Base-by-base conservation (phyloP, 2,797 vertebrate genomes). In the Falco rusticolus region DNA sequence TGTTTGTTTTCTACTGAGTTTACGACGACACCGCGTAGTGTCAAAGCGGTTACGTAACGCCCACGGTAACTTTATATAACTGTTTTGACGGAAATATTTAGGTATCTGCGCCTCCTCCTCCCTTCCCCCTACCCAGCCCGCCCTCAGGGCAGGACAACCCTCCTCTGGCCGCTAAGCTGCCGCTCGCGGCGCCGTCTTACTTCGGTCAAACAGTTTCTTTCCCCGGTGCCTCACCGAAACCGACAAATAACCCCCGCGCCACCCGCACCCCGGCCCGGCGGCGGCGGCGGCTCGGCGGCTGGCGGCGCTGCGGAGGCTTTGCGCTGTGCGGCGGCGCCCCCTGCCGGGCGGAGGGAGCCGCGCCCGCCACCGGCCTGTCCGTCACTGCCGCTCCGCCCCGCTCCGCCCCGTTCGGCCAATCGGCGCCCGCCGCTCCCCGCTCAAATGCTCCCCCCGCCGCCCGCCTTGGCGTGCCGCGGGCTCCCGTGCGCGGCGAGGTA, bases 391-490 rank as follows among this genome's bases (percentile, higher is more conserved):
- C 77, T 16, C 13, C 51, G 5, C 50, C 39, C 53, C 34, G 16
- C 53, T 10, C 25, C 65, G 12, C 1, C 10, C 24, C 15, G 1
- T 15, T 47, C 18, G 3, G 14, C 93, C 90, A 94, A 94, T 92
- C 68, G 84, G 68, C 54, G 45, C 11, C 29, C 53, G 24, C 11
- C 68, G 43, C 16, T 12, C 6, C 17, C 20, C 6, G 48, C 71
- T 5, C 43, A 83, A 92, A 22, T 1, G 12, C 45, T 34, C 13
- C 34, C 16, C 5, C 4, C 0, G 3, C 22, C 8, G 2, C 0
- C 10, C 3, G 33, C 1, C 7, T 43, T 11, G 41, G 41, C 13
- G 41, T 16, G 41, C 16, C 0, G 31, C 2, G 16, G 29, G 4
- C 12, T 77, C n/a, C 8, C 29, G 88, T 25, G 85, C 56, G 89